Evolutionary conservation across 2,797 vertebrate genomes (phyloP).

Genomic region (Leuciscus waleckii): DNA sequence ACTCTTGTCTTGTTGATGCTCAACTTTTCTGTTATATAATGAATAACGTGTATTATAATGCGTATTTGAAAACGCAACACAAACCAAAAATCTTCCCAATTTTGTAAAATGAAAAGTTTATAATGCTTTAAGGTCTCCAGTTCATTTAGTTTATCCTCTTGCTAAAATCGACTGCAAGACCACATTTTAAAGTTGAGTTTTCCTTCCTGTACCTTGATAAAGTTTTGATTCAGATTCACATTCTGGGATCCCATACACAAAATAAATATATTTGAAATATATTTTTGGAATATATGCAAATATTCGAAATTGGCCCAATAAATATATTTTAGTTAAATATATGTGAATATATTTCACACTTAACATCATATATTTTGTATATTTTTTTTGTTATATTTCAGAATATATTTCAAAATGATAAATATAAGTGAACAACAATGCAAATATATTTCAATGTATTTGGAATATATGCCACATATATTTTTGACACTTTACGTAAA

Average conservation of each 20-base stretch:
- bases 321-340: too few relatives aligned
- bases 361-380: too few relatives aligned
- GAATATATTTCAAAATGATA: too few relatives aligned
- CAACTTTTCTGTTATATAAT: background rate
- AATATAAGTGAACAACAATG: too few relatives aligned
- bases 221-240: background rate
- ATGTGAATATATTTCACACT: too few relatives aligned
- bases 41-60: background rate
- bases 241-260: background rate
- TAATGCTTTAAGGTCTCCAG: background rate
- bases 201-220: background rate
- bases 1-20: constrained; percentile 3
- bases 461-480: too few relatives aligned
- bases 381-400: too few relatives aligned
- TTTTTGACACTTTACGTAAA: too few relatives aligned
- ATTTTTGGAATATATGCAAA: too few relatives aligned
- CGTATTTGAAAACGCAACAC: background rate
- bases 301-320: too few relatives aligned
- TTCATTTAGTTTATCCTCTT: background rate
- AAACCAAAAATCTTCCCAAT: background rate
- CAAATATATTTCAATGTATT: too few relatives aligned
- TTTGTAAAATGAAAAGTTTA: background rate
- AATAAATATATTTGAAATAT: too few relatives aligned
- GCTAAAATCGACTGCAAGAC: background rate
- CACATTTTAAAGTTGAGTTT: background rate